Base-by-base conservation (phyloP, 1,140 invertebrate genomes). In the Ceratina australensis region DNA sequence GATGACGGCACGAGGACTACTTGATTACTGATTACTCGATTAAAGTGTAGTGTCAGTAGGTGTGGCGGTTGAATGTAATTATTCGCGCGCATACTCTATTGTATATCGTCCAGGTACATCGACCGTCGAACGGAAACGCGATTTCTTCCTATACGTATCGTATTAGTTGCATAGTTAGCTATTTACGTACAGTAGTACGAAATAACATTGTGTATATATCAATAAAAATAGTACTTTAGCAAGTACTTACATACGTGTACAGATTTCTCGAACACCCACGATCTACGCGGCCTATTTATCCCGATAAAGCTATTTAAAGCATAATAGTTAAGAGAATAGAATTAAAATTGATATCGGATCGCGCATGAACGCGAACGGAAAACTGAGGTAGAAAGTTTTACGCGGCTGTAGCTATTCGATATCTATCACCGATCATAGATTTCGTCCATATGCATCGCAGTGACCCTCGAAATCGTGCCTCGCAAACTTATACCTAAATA, bases 11-110 rank as follows among this genome's bases (percentile, higher is more conserved):
- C 87, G 81, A 89, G 89, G 89, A 85, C 33, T 87, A 88, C 90
- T 91, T 89, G 88, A 90, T 91, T 90, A 91, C 90, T 89, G 88
- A 90, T 91, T 90, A 91, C 90, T 91, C 89, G 89, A 91, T 91
- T 91, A 91, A 88, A 87, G 84, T 87, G 78, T 82, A 84, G 89
- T 90, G 89, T 90, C 89, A 87, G 89, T 89, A 88, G 90, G 90
- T 89, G 90, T 91, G 90, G 89, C 87, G 72, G 84, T 86, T 82
- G 84, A 0, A 42, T 54, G 52, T 86, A 89, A 88, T 80, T 85
- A 89, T 86, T 88, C 82, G 78, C 83, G 85, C 86, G 52, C 52
- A 54, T 54, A 87, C 85, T 42, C 33, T 42, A 42, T 90, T 90
- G 89, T 87, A 90, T 91, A 90, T 89, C 88, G 88, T 87, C 26